phyloP scores from a whole-genome alignment of 2,888 invertebrate species.

The Stramonita haemastoma region DNA sequence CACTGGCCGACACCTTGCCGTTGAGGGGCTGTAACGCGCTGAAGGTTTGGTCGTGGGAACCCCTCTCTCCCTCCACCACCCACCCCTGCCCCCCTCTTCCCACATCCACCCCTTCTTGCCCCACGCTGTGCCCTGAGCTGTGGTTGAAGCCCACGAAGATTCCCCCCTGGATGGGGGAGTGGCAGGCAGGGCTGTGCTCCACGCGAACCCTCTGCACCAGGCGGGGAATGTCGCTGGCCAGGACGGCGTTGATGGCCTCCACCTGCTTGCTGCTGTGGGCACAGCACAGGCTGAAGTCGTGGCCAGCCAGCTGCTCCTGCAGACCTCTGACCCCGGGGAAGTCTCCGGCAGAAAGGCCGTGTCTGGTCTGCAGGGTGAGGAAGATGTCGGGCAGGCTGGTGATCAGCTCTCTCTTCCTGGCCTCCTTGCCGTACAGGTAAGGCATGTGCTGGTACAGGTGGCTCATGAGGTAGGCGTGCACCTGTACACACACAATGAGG shows the following conservation, averaged over 20 bases:
- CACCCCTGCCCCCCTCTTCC: constrained; percentile 96
- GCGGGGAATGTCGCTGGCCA: constrained; percentile 94
- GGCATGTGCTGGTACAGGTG: constrained; percentile 98
- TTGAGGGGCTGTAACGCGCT: constrained; percentile 85
- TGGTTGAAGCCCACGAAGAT: constrained; percentile 88
- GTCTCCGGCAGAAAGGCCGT: constrained; percentile 95
- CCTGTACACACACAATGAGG: constrained; percentile 81
- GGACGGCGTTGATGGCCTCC: constrained; percentile 96
- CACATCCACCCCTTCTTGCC: constrained; percentile 93
- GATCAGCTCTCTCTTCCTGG: constrained; percentile 97
- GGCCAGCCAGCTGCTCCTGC: constrained; percentile 82
- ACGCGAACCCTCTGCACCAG: constrained; percentile 98
- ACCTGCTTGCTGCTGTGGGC: constrained; percentile 90
- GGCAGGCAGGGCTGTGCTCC: constrained; percentile 42
- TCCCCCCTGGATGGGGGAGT: constrained; percentile 83
- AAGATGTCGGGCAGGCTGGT: constrained; percentile 92
- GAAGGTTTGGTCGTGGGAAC: constrained; percentile 87
- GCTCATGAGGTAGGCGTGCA: constrained; percentile 98
- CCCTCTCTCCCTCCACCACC: constrained; percentile 94
- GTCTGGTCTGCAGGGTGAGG: constrained; percentile 91
- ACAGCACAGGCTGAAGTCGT: constrained; percentile 96
- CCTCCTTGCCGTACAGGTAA: constrained; percentile 95
- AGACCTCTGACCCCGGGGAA: constrained; percentile 98
- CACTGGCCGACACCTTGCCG: constrained; percentile 92
- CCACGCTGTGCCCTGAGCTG: constrained; percentile 75